Evolutionary conservation across 2,113 vertebrate species (phyloP).

Genomic region (Dicerorhinus sumatrensis): DNA sequence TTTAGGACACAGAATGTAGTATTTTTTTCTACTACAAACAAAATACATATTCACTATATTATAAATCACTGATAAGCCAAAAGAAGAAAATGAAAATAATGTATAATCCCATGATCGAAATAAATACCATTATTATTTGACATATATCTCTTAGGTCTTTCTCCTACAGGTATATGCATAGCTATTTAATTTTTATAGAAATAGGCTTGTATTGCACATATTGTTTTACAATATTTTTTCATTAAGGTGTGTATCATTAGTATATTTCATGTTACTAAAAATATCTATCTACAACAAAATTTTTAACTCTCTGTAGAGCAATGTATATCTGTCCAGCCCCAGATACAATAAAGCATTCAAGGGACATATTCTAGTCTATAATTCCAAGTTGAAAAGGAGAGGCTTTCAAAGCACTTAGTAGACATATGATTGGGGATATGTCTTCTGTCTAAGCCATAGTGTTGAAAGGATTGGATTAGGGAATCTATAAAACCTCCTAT

Average conservation of each 20-base stretch:
- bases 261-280: background rate
- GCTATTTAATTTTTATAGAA: background rate
- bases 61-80: background rate
- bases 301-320: background rate
- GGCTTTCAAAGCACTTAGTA: background rate
- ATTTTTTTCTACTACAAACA: background rate
- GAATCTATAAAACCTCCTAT: constrained; percentile 37
- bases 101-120: background rate
- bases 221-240: background rate
- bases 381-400: background rate
- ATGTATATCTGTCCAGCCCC: background rate
- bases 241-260: background rate
- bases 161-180: background rate
- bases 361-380: background rate
- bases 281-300: background rate
- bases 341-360: background rate
- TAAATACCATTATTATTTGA: background rate
- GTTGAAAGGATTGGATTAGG: background rate
- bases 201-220: background rate
- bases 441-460: background rate
- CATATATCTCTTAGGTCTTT: background rate
- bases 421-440: background rate
- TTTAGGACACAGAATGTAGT: background rate
- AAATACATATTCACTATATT: background rate
- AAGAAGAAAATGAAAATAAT: background rate